Evolutionary conservation across 2,888 invertebrate genomes (phyloP), one percentile per base, ranked within the genome.

Genomic region (Bembecia ichneumoniformis): DNA sequence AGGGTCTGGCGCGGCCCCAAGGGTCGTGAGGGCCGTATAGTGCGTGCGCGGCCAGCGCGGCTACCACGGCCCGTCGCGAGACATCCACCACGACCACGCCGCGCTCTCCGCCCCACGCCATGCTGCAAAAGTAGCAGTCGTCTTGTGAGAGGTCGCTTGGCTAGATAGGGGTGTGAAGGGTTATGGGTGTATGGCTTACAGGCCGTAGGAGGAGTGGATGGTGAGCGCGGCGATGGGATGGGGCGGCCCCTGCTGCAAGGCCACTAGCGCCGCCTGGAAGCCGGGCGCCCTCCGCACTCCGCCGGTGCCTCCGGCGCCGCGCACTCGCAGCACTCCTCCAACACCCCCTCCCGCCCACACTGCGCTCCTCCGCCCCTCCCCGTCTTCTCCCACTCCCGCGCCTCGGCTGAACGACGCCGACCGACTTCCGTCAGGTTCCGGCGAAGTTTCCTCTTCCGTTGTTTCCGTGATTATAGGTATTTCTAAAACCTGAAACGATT

Each of bases 81-180:
- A 96, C 93, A 89, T 99, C 99, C 73, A 97, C 92, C 82, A 99
- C 93, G 77, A 96, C 97, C 77, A 99, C 89, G 66, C 98, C 98
- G 66, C 94, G 93, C 87, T 98, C 98, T 78, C 96, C 98, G 68
- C 98, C 98, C 89, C 97, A 98, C 69, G 97, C 96, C 93, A 99
- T 91, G 77, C 98, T 98, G 86, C 45, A 13, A n/a, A 13, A 15
- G 40, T 5, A 9, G 28, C 28, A n/a, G 28, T 1, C 28, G 28
- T 0, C 1, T 28, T 9, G 28, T 28, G 7, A 28, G 28, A 7
- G 9, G 28, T 9, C 7, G 13, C 20, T 5, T 13, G 28, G 11
- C 16, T n/a, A 43, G 40, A 20, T 16, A 14, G 13, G 17, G 17
- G 17, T 17, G 17, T 4, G 28, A 9, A 9, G 9, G 9, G 9